Percentiles rank a stretch among this genome's conserved stretches.
Conservation (phyloP, 2,797 vertebrate species). For the Malurus leucopterus region DNA sequence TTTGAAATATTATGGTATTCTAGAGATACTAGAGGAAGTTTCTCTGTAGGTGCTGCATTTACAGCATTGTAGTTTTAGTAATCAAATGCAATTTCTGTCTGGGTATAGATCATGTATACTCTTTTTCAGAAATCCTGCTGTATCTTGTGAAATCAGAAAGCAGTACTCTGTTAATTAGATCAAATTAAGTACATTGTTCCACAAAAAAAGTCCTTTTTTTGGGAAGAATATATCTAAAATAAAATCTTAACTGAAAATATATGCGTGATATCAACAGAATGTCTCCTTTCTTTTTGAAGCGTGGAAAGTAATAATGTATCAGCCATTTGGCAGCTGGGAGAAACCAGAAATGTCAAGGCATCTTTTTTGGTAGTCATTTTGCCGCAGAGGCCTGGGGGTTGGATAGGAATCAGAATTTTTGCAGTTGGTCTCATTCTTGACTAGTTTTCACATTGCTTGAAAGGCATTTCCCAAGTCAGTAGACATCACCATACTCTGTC, state of each 20-base stretch:
- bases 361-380: neutral
- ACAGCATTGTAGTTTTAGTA: neutral
- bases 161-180: neutral
- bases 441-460: neutral
- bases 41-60: neutral
- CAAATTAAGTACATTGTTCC: neutral
- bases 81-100: neutral
- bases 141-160: neutral
- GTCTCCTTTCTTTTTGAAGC: neutral
- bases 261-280: neutral
- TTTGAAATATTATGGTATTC: constrained; percentile 34
- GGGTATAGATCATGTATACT: neutral
- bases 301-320: neutral
- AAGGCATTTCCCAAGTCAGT: neutral
- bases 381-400: neutral
- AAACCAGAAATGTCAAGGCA: neutral
- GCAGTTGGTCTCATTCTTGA: neutral
- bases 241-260: neutral
- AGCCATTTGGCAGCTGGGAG: neutral
- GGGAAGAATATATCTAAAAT: neutral
- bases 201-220: neutral
- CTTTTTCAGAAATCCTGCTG: neutral
- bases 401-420: neutral
- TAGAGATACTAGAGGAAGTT: constrained; percentile 11
- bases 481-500: neutral